Evolutionary conservation across 1,140 invertebrate species (phyloP).

Genomic region (Steinernema feltiae): DNA sequence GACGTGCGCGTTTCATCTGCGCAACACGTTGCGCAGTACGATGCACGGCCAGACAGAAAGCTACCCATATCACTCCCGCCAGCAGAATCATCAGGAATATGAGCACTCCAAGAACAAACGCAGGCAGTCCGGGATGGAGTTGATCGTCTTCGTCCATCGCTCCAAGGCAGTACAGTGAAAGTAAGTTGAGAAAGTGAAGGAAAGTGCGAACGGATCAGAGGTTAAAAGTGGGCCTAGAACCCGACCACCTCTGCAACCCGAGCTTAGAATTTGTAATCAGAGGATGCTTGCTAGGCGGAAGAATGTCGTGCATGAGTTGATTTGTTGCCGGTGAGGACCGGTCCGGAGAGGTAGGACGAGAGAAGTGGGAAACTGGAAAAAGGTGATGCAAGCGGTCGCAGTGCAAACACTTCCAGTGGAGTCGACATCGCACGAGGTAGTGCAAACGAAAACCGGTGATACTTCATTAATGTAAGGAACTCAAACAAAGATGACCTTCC

Average conservation of each 20-base stretch:
- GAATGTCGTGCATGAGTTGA: background rate
- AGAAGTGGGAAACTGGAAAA: conserved; percentile 4
- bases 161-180: background rate
- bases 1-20: background rate
- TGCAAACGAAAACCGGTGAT: conserved; percentile 11
- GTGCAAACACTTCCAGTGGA: background rate
- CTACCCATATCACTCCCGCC: background rate
- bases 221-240: background rate
- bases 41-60: background rate
- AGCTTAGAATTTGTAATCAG: conserved; percentile 6
- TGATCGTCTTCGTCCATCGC: background rate
- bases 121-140: background rate
- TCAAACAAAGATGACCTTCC: background rate
- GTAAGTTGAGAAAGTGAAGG: background rate
- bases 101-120: background rate
- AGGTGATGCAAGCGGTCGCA: conserved; percentile 6
- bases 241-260: background rate
- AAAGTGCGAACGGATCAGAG: background rate
- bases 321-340: background rate
- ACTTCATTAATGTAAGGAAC: background rate
- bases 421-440: background rate
- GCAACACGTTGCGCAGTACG: background rate
- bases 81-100: background rate
- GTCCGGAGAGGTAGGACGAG: background rate
- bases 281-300: background rate